phyloP scores from a whole-genome alignment of 2,888 invertebrate species.

The Agrotis puta region DNA sequence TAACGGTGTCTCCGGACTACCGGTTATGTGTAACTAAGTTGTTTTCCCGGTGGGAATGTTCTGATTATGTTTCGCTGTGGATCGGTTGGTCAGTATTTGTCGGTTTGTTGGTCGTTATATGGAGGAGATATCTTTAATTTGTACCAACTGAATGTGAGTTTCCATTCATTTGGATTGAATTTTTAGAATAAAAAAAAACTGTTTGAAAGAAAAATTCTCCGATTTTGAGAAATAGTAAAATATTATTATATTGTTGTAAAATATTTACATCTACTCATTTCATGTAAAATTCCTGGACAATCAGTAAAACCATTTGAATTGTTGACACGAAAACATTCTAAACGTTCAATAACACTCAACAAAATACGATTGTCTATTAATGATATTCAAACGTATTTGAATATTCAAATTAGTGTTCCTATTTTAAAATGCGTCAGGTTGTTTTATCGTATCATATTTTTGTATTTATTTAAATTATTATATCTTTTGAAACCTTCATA shows the following conservation, averaged over 20 bases:
- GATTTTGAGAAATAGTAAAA: neutral
- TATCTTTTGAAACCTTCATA: neutral
- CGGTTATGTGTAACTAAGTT: conserved; percentile 71
- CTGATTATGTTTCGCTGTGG: conserved; percentile 65
- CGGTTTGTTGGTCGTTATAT: conserved; percentile 18
- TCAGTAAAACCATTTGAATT: neutral
- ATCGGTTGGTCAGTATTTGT: conserved; percentile 52
- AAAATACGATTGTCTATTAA: conserved; percentile 28
- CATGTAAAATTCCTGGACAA: neutral
- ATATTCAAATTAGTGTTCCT: conserved; percentile 45
- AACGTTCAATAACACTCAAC: conserved; percentile 25
- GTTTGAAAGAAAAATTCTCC: neutral
- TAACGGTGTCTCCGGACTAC: conserved; percentile 63
- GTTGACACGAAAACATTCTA: neutral
- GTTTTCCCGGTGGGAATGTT: conserved; percentile 68
- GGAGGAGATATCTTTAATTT: conserved; percentile 16
- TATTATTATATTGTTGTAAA: neutral
- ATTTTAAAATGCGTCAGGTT: conserved; percentile 40
- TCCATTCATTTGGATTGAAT: neutral
- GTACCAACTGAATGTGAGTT: neutral
- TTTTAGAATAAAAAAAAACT: neutral
- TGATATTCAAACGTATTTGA: conserved; percentile 47
- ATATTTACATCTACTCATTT: neutral
- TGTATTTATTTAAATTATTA: conserved; percentile 17
- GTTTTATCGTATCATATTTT: neutral